These are phyloP conservation scores for Haemorhous mexicanus DNA, from an alignment of 2,113 vertebrate species.

Conservation along the genomic window DNA sequence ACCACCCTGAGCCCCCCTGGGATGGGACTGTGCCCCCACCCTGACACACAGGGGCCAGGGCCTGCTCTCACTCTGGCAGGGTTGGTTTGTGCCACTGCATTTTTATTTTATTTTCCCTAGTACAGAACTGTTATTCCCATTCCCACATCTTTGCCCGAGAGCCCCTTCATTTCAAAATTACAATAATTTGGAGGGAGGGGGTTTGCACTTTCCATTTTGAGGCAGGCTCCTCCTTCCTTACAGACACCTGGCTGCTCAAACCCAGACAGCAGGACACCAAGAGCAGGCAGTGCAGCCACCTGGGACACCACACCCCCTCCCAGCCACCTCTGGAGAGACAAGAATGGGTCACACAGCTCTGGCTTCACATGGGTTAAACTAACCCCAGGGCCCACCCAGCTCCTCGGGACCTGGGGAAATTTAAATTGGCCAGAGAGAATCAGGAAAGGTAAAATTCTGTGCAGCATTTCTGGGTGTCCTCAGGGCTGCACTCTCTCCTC, in stretches of 20 bases:
- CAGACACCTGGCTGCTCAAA: background rate
- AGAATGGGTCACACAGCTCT: fast-evolving
- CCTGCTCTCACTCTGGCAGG: no score
- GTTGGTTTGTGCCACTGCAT: background rate
- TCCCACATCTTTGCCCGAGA: no score
- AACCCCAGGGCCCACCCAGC: background rate
- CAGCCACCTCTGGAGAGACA: background rate
- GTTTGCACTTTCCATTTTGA: background rate
- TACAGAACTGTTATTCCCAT: background rate
- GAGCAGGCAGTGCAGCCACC: background rate
- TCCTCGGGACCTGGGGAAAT: background rate
- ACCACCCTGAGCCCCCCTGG: no score
- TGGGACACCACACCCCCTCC: background rate
- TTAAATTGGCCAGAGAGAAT: background rate
- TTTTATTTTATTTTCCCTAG: background rate
- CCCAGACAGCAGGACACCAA: background rate
- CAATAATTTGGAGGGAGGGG: background rate
- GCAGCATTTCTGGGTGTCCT: background rate
- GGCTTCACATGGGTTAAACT: background rate
- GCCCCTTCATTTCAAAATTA: background rate
- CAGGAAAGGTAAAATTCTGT: background rate
- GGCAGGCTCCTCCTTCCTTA: background rate
- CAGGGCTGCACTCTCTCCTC: background rate
- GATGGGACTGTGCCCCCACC: no score
- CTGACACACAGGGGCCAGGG: no score